phyloP scores from a whole-genome alignment of 30 jellyfish, hydroid and myxozoan genomes.

The Cassiopea andromeda region DNA sequence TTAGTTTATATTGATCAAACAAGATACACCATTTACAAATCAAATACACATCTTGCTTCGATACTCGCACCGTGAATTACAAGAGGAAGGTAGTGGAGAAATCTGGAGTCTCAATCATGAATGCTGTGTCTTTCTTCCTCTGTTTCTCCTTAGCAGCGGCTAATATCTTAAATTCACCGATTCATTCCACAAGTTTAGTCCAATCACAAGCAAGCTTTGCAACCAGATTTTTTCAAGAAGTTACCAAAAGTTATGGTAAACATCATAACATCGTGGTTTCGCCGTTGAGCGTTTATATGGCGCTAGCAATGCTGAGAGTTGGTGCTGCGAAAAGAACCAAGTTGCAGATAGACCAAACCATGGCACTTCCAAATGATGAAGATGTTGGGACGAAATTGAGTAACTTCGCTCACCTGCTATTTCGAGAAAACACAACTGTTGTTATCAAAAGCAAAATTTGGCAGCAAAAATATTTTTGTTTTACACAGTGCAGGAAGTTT shows the following conservation, averaged over 20 bases:
- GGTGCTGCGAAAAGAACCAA: constrained; percentile 63
- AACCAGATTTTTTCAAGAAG: constrained; percentile 15
- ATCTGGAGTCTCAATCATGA: neutral
- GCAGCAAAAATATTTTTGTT: constrained; percentile 68
- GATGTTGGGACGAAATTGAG: neutral
- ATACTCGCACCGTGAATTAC: neutral
- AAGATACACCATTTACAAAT: neutral
- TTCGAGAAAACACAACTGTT: neutral
- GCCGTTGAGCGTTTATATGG: constrained; percentile 73
- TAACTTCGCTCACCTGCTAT: neutral
- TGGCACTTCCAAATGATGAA: constrained; percentile 9
- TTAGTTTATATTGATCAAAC: neutral
- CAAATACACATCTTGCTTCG: neutral
- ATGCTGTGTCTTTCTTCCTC: neutral
- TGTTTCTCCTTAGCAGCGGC: neutral
- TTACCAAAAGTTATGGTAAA: neutral
- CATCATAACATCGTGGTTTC: constrained; percentile 58
- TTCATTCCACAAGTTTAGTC: neutral
- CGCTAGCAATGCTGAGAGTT: constrained; percentile 67
- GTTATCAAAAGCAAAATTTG: constrained; percentile 31
- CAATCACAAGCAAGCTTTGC: constrained; percentile 14
- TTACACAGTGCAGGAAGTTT: constrained; percentile 53
- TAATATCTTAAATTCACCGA: neutral
- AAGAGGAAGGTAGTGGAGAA: neutral
- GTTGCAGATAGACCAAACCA: constrained; percentile 55